A percentile compares a stretch with the other conserved stretches of the same genome.
Conservation (phyloP, 2,888 invertebrate genomes). For the Panzeria rudis region DNA sequence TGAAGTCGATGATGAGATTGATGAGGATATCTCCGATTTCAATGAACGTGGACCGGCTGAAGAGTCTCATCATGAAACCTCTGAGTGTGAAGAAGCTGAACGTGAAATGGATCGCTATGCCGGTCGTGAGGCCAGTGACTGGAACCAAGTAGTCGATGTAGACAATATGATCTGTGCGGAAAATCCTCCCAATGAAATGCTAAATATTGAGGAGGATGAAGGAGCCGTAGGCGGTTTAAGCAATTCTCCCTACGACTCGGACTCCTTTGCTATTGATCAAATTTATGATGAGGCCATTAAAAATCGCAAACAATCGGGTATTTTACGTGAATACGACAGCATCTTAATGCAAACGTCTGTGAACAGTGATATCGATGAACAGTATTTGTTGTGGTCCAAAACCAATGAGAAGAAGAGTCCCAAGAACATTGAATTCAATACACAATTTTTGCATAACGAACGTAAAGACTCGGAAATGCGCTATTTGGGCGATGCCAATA, state of each 20-base stretch:
- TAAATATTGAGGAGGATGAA: constrained; percentile 74
- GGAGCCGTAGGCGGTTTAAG: constrained; percentile 78
- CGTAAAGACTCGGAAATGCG: constrained; percentile 78
- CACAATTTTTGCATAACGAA: constrained; percentile 78
- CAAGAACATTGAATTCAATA: constrained; percentile 56
- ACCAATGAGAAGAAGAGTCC: constrained; percentile 66
- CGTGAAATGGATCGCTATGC: constrained; percentile 81
- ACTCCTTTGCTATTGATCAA: constrained; percentile 81
- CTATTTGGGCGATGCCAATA: constrained; percentile 80
- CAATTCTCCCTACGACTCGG: constrained; percentile 77
- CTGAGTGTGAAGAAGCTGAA: constrained; percentile 83
- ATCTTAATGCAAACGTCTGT: constrained; percentile 78
- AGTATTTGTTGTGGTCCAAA: constrained; percentile 78
- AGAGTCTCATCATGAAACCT: constrained; percentile 82
- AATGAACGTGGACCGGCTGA: constrained; percentile 81
- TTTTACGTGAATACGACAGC: constrained; percentile 81
- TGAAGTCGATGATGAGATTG: constrained; percentile 82
- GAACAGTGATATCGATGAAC: constrained; percentile 75
- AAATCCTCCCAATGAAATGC: constrained; percentile 17
- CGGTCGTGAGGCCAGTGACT: constrained; percentile 79
- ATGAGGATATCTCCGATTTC: constrained; percentile 82
- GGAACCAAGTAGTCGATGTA: constrained; percentile 77
- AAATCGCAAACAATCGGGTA: constrained; percentile 82
- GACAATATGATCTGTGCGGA: constrained; percentile 65
- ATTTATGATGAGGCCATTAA: constrained; percentile 82